A percentile compares a stretch with the other conserved stretches of the same genome.
Conservation (phyloP, 2,888 invertebrate genomes). For the Ennomos quercinarius region DNA sequence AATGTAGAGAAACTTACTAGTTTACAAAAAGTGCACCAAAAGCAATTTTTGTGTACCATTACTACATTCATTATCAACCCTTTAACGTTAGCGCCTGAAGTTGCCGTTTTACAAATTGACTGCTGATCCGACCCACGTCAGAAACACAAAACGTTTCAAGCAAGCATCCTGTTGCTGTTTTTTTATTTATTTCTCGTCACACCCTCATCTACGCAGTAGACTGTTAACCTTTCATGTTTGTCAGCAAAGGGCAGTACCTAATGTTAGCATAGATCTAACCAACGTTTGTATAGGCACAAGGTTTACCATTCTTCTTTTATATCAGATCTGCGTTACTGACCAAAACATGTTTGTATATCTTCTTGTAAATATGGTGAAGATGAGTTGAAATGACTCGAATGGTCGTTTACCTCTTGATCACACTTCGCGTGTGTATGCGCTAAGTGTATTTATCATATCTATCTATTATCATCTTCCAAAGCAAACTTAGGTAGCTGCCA, state of each 20-base stretch:
- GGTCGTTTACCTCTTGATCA: too few relatives aligned
- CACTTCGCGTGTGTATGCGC: too few relatives aligned
- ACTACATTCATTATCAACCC: too few relatives aligned
- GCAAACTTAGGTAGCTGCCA: too few relatives aligned
- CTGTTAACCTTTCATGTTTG: conserved; percentile 80
- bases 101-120: conserved; percentile 28
- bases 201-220: conserved; percentile 73
- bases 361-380: too few relatives aligned
- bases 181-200: conserved; percentile 67
- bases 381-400: too few relatives aligned
- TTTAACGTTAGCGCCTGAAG: conserved; percentile 38
- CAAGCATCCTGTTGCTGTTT: conserved; percentile 31
- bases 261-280: conserved; percentile 41
- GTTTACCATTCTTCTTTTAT: conserved; percentile 4
- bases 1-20: too few relatives aligned
- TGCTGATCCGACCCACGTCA: conserved; percentile 30
- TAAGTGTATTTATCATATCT: too few relatives aligned
- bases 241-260: conserved; percentile 60
- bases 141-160: conserved; percentile 33
- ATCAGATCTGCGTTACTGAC: conserved; percentile 2
- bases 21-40: too few relatives aligned
- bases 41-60: too few relatives aligned
- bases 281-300: not conserved
- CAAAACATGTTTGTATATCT: not conserved
- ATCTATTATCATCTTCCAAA: too few relatives aligned